A percentile compares a stretch with the other conserved stretches of the same genome.
These are phyloP conservation scores for Drosophila setifemur DNA, from an alignment of 1,140 invertebrate genomes.

Conservation along the genomic window DNA sequence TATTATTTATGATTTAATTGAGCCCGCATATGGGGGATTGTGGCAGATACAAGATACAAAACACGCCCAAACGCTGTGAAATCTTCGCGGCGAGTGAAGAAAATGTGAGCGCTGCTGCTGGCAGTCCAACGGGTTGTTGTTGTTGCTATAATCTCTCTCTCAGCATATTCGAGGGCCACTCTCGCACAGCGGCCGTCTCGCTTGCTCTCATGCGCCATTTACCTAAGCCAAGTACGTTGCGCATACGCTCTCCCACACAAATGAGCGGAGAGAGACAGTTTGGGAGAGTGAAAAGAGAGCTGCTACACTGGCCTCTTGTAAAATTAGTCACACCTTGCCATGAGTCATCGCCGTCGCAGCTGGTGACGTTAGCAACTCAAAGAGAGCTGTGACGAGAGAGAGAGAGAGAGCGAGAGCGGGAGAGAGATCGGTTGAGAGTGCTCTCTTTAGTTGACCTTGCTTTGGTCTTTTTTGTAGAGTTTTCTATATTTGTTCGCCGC, in stretches of 20 bases:
- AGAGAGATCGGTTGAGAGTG: neutral
- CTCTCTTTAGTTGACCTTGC: slow-evolving; percentile 68
- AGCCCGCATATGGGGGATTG: slow-evolving; percentile 18
- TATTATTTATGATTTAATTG: slow-evolving; percentile 32
- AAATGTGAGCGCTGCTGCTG: slow-evolving; percentile 37
- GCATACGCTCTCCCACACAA: slow-evolving; percentile 62
- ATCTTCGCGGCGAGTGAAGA: slow-evolving; percentile 57
- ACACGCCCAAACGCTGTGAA: slow-evolving; percentile 78
- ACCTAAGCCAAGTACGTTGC: slow-evolving; percentile 40
- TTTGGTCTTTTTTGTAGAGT: slow-evolving; percentile 71
- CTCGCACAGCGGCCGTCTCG: slow-evolving; percentile 4
- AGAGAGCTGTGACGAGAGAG: slow-evolving; percentile 5
- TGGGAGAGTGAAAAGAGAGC: slow-evolving; percentile 7
- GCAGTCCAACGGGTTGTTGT: slow-evolving; percentile 17
- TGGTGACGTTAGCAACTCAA: slow-evolving; percentile 46
- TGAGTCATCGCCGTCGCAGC: slow-evolving; percentile 54
- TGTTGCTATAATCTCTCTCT: slow-evolving; percentile 25
- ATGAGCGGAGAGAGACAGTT: neutral
- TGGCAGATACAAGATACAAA: slow-evolving; percentile 2
- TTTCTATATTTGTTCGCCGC: slow-evolving; percentile 62
- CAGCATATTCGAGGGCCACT: slow-evolving; percentile 23
- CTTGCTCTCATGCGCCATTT: neutral
- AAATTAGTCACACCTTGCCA: slow-evolving; percentile 13
- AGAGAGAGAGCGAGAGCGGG: neutral
- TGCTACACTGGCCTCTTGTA: slow-evolving; percentile 29